These are phyloP conservation scores for Parnassius orleans DNA, from an alignment of 2,888 invertebrate species.

Conservation along the genomic window DNA sequence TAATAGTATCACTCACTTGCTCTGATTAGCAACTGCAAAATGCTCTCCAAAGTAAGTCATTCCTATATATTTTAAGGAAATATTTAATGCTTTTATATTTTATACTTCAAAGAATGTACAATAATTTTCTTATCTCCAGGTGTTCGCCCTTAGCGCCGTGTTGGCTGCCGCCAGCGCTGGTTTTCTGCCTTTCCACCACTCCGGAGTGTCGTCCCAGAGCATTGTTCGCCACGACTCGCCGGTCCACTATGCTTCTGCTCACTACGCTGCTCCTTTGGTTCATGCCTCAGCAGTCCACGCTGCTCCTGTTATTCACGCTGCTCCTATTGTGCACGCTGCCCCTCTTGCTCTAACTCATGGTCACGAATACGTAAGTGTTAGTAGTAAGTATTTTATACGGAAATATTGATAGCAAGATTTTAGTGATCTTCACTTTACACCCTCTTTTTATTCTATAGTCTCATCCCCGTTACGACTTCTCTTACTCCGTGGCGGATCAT, in stretches of 20 bases:
- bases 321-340: slow-evolving; percentile 50
- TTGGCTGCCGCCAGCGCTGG: slow-evolving; percentile 80
- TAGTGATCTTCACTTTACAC: background rate
- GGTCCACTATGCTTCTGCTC: slow-evolving; percentile 56
- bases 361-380: slow-evolving; percentile 59
- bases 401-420: background rate
- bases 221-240: slow-evolving; percentile 72
- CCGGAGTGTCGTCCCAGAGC: slow-evolving; percentile 76
- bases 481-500: slow-evolving; percentile 82
- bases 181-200: slow-evolving; percentile 68
- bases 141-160: slow-evolving; percentile 71
- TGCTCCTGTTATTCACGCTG: slow-evolving; percentile 57
- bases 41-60: slow-evolving; percentile 76
- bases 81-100: background rate
- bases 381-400: slow-evolving; percentile 2
- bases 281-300: slow-evolving; percentile 55
- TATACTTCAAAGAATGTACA: background rate
- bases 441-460: slow-evolving; percentile 54
- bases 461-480: slow-evolving; percentile 82
- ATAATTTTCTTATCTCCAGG: slow-evolving; percentile 44
- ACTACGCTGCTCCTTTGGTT: slow-evolving; percentile 47
- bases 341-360: slow-evolving; percentile 51
- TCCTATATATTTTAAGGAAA: slow-evolving; percentile 4
- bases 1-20: slow-evolving; percentile 78
- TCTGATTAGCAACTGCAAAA: slow-evolving; percentile 76